Conservation (phyloP, 37 sponge, comb jelly and placozoan species). For the Amphimedon queenslandica region DNA sequence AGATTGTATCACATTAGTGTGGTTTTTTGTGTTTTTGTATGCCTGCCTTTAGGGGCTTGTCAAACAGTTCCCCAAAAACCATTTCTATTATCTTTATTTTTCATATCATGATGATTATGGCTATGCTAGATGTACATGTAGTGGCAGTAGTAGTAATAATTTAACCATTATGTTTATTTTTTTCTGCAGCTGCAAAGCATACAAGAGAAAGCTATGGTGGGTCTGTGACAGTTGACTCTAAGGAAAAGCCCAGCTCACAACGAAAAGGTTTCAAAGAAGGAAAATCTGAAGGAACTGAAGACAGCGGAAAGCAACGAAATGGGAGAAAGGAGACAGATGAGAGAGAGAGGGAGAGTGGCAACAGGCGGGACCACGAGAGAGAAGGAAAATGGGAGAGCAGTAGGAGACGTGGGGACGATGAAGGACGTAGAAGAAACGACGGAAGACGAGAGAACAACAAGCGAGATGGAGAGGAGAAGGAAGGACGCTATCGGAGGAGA, state of each 20-base stretch:
- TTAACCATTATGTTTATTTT: background rate
- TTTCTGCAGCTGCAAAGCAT: background rate
- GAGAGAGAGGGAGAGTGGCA: conserved; percentile 5
- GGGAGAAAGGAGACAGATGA: no score
- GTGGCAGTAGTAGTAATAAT: background rate
- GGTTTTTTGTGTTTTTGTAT: no score
- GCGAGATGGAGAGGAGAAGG: background rate
- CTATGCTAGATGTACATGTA: no score
- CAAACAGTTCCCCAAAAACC: no score
- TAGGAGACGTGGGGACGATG: background rate
- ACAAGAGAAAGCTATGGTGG: conserved; percentile 44
- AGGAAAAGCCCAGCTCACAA: no score
- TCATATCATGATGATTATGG: background rate
- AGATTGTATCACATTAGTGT: no score
- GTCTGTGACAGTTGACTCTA: conserved; percentile 22
- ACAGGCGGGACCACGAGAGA: conserved; percentile 1
- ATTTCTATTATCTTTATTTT: background rate
- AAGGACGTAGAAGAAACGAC: background rate
- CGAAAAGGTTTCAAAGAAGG: no score
- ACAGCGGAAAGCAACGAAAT: no score
- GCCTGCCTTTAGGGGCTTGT: no score
- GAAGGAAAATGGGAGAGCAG: background rate
- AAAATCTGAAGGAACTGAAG: no score
- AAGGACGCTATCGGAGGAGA: background rate
- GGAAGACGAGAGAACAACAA: background rate